These are phyloP conservation scores for Tetraodon nigroviridis DNA, from an alignment of 2,113 vertebrate species.

Conservation along the genomic window DNA sequence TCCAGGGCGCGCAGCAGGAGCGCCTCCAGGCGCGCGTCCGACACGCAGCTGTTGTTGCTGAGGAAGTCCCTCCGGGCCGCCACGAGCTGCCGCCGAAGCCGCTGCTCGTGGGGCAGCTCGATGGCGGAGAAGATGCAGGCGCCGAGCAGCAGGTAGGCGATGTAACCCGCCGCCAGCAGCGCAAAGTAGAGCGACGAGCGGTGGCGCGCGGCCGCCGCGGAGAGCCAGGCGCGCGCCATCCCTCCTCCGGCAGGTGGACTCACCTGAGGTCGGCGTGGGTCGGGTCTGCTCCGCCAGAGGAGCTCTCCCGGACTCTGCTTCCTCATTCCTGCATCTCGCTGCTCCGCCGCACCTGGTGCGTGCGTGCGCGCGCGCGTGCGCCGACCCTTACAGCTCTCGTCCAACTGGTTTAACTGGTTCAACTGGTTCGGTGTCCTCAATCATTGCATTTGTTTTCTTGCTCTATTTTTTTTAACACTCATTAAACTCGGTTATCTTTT, in stretches of 20 bases:
- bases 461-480: too few species aligned
- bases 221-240: conserved; percentile 82
- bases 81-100: conserved; percentile 79
- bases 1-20: conserved; percentile 83
- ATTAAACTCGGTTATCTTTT: too few species aligned
- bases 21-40: conserved; percentile 81
- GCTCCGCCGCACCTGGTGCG: conserved; percentile 23
- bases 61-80: conserved; percentile 79
- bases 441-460: too few species aligned
- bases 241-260: conserved; percentile 10
- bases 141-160: conserved; percentile 83
- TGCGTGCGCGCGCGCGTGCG: not conserved
- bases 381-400: not conserved
- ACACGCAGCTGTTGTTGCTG: conserved; percentile 82
- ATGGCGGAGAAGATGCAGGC: conserved; percentile 92
- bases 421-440: conserved; percentile 31
- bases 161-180: conserved; percentile 79
- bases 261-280: not conserved
- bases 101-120: conserved; percentile 86
- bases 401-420: conserved; percentile 41
- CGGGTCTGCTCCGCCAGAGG: too few species aligned
- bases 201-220: conserved; percentile 76
- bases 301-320: conserved; percentile 21
- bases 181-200: conserved; percentile 79
- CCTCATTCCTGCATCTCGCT: conserved; percentile 45